These are phyloP conservation scores for Calosoma granatense DNA, from an alignment of 1,140 invertebrate species.

Conservation along the genomic window DNA sequence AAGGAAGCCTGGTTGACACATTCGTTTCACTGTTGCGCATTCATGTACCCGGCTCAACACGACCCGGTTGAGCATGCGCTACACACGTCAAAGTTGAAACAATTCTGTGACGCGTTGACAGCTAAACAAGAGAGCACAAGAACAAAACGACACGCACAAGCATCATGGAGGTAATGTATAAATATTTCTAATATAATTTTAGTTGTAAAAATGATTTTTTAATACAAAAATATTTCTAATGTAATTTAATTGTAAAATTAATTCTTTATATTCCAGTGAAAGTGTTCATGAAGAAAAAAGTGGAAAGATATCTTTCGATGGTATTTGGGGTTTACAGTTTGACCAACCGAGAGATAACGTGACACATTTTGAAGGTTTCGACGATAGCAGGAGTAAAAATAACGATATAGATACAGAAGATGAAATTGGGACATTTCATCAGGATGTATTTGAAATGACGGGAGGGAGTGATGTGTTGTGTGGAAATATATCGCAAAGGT, in stretches of 20 bases:
- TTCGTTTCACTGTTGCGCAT: constrained; percentile 84
- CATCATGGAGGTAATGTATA: neutral
- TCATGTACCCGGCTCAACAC: constrained; percentile 69
- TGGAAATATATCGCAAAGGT: neutral
- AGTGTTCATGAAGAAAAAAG: neutral
- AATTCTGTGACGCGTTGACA: constrained; percentile 17
- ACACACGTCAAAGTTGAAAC: constrained; percentile 41
- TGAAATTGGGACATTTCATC: neutral
- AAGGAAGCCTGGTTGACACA: constrained; percentile 59
- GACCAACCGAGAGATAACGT: neutral
- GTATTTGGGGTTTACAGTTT: neutral
- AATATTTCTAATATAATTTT: neutral
- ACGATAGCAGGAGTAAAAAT: neutral
- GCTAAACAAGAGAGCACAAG: neutral
- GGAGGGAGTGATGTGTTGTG: neutral
- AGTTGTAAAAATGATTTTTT: neutral
- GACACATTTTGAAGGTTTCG: neutral
- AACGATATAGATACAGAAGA: no score
- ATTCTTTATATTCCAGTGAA: neutral
- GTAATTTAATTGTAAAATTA: neutral
- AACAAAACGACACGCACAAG: neutral
- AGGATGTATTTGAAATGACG: neutral
- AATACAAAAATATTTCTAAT: neutral
- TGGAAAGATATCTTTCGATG: neutral
- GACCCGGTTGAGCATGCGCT: constrained; percentile 52